A percentile compares a stretch with the other conserved stretches of the same genome.
These are phyloP conservation scores for Pongo pygmaeus DNA, from an alignment of 2,113 vertebrate genomes.

Conservation along the genomic window DNA sequence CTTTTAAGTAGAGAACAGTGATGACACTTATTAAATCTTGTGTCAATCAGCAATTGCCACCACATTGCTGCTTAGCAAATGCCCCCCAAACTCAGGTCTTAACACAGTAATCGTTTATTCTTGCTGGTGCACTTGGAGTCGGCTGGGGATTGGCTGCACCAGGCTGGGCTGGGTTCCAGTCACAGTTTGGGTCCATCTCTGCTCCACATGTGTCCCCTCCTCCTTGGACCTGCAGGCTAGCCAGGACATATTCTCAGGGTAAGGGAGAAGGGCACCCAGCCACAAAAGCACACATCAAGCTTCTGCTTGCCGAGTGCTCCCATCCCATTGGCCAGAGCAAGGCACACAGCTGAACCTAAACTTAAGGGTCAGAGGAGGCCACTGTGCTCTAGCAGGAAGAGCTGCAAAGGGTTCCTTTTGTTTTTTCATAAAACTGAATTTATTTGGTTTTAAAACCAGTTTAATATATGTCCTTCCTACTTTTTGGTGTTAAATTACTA, in stretches of 20 bases:
- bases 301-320: neutral
- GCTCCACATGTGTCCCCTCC: no score
- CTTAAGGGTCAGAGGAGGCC: neutral
- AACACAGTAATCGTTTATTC: neutral
- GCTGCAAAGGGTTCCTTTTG: neutral
- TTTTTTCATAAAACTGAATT: neutral
- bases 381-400: neutral
- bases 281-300: rapidly evolving
- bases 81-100: no score
- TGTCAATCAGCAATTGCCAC: neutral
- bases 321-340: neutral
- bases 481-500: neutral
- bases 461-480: neutral
- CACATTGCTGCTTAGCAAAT: neutral
- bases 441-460: neutral
- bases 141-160: neutral
- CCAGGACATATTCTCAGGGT: neutral
- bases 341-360: neutral
- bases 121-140: neutral
- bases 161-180: neutral
- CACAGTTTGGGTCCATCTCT: neutral
- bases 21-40: neutral
- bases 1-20: neutral
- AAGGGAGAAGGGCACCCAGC: neutral
- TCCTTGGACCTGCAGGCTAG: neutral